A percentile compares a stretch with the other conserved stretches of the same genome.
These are phyloP conservation scores for Palaemon carinicauda DNA, from an alignment of 1,140 invertebrate genomes.

Conservation along the genomic window DNA sequence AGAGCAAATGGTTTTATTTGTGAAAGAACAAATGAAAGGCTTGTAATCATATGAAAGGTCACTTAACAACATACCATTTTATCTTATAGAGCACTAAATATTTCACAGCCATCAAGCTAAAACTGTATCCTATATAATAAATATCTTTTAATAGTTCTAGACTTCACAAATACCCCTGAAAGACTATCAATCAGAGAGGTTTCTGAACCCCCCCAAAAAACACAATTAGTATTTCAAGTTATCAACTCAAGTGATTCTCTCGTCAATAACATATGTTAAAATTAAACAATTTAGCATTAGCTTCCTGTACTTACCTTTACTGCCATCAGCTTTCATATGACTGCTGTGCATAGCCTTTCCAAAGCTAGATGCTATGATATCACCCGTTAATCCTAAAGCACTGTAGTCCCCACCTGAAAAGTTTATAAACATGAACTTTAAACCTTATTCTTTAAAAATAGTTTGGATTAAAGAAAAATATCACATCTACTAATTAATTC, in stretches of 20 bases:
- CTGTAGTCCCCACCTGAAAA: slow-evolving; percentile 62
- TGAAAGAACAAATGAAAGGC: not conserved
- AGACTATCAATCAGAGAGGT: no score
- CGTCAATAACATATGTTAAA: not conserved
- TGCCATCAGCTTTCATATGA: slow-evolving; percentile 41
- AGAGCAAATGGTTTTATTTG: no score
- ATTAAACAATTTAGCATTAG: not conserved
- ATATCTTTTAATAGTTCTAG: no score
- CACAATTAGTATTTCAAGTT: no score
- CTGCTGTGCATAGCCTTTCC: slow-evolving; percentile 71
- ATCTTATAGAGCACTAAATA: no score
- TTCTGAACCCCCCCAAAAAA: no score
- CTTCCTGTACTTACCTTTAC: slow-evolving; percentile 41
- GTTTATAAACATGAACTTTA: not conserved
- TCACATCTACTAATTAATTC: no score
- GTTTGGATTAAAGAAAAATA: no score
- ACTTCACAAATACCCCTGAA: no score
- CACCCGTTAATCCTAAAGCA: slow-evolving; percentile 72
- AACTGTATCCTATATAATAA: no score
- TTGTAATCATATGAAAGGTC: not conserved
- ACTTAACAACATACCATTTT: not conserved
- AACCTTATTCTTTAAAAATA: not conserved
- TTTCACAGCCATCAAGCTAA: no score
- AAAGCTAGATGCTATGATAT: slow-evolving; percentile 81
- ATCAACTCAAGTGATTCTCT: no score